Conservation (phyloP, 2,797 vertebrate genomes). For the Adrianichthys oophorus region DNA sequence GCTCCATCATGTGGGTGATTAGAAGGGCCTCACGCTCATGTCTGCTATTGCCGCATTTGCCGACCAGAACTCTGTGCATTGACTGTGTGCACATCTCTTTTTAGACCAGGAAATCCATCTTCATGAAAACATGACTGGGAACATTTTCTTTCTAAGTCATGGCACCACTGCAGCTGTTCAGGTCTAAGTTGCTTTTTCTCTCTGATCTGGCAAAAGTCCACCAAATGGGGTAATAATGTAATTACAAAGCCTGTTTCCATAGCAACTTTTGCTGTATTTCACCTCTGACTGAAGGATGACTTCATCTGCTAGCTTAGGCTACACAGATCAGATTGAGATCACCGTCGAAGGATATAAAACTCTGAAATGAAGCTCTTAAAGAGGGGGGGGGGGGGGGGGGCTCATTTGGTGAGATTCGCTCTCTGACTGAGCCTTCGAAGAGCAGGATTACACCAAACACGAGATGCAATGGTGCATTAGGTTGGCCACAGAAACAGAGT, state of each 20-base stretch:
- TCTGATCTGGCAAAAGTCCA: conserved; percentile 27
- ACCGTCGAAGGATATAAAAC: conserved; percentile 36
- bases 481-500: neutral
- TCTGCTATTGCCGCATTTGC: too few relatives aligned
- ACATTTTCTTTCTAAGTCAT: neutral
- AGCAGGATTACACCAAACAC: neutral
- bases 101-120: conserved; percentile 3
- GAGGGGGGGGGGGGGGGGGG: neutral
- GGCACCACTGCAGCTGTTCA: neutral
- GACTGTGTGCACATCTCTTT: neutral
- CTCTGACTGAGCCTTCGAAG: neutral
- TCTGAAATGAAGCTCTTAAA: conserved; percentile 1
- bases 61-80: too few relatives aligned
- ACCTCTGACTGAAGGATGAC: conserved; percentile 35
- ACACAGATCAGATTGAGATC: conserved; percentile 23
- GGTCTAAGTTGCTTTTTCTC: conserved; percentile 1
- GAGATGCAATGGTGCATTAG: neutral
- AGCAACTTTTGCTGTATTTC: conserved; percentile 55
- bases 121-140: conserved; percentile 3
- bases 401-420: conserved; percentile 2
- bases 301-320: conserved; percentile 23
- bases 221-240: conserved; percentile 59
- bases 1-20: too few relatives aligned
- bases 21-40: too few relatives aligned
- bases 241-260: conserved; percentile 69